Percentiles rank a stretch among this genome's conserved stretches.
Evolutionary conservation across 2,113 vertebrate species (phyloP).

Genomic region (Phaethornis superciliosus): DNA sequence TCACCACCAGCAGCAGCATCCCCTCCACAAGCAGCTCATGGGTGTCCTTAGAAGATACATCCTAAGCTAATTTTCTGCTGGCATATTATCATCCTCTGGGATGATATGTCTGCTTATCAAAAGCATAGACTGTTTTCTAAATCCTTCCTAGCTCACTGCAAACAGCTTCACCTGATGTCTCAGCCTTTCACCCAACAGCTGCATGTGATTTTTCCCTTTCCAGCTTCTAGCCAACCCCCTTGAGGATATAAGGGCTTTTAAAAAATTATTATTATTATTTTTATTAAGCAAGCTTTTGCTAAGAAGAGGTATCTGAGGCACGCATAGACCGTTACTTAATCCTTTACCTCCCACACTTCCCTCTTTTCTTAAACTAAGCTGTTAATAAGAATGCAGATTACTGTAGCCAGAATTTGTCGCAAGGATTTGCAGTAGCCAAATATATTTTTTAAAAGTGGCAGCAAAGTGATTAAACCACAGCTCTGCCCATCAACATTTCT

Average conservation of each 20-base stretch:
- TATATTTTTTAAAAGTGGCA: constrained; percentile 17
- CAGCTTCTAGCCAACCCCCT: not conserved
- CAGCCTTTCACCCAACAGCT: not conserved
- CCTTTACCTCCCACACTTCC: constrained; percentile 45
- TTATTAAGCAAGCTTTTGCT: constrained; percentile 48
- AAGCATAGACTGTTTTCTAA: not conserved
- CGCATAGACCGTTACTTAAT: constrained; percentile 48
- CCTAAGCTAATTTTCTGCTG: not conserved
- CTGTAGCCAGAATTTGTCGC: constrained; percentile 36
- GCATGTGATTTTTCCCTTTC: not conserved
- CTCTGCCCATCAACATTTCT: constrained; percentile 13
- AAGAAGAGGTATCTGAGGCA: constrained; percentile 48
- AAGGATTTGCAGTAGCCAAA: not conserved
- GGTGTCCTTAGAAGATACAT: not conserved
- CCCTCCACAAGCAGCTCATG: not conserved
- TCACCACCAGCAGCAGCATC: not conserved
- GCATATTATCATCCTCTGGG: not conserved
- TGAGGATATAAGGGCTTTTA: not conserved
- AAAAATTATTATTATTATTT: no score
- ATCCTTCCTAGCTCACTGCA: constrained; percentile 16
- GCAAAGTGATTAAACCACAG: constrained; percentile 17
- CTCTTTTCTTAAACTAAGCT: constrained; percentile 44
- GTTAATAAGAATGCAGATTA: constrained; percentile 66
- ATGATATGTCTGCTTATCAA: not conserved
- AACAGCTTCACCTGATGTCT: constrained; percentile 19